phyloP scores from a whole-genome alignment of 2,888 invertebrate species.

The Sesamia inferens region DNA sequence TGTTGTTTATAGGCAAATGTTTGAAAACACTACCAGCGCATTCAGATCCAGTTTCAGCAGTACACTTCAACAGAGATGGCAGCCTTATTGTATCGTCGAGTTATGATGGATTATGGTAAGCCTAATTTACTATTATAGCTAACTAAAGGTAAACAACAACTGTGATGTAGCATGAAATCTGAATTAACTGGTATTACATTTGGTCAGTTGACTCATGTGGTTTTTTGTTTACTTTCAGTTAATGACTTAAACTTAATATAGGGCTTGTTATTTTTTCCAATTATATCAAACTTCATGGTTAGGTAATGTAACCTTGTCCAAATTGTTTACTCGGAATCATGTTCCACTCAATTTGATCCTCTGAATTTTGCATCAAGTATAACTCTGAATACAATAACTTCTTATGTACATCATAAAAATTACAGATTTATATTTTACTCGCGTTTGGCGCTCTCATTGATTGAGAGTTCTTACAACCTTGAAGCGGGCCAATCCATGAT shows the following conservation, averaged over 20 bases:
- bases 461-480: no score
- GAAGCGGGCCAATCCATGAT: no score
- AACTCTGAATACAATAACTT: no score
- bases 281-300: constrained; percentile 1
- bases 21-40: constrained; percentile 99
- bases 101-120: constrained; percentile 98
- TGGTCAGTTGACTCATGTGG: no score
- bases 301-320: not conserved
- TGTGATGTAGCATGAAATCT: no score
- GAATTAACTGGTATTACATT: no score
- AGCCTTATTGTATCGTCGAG: constrained; percentile 99
- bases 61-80: constrained; percentile 99
- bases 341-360: not conserved
- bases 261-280: constrained; percentile 43
- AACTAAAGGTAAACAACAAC: no score
- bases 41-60: constrained; percentile 99
- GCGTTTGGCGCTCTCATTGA: no score
- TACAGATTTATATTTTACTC: no score
- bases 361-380: not conserved
- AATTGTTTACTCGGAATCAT: not conserved
- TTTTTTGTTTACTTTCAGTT: no score
- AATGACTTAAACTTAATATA: no score
- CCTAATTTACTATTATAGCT: not conserved
- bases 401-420: no score
- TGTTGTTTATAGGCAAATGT: constrained; percentile 92